phyloP scores from a whole-genome alignment of 2,113 vertebrate species.

The Pseudorasbora parva region DNA sequence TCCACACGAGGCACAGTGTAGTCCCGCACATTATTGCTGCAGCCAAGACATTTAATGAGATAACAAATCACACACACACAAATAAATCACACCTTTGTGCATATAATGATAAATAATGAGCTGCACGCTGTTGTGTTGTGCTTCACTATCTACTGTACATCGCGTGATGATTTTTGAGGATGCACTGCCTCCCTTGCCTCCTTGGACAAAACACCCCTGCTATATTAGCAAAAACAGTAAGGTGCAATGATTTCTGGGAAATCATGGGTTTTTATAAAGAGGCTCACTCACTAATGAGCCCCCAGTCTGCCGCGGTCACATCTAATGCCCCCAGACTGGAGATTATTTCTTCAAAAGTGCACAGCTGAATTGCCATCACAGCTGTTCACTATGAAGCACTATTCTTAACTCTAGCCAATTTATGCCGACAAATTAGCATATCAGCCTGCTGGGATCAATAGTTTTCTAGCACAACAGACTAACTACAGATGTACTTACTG shows the following conservation, averaged over 20 bases:
- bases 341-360: background rate
- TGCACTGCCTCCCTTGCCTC: background rate
- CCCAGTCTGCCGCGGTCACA: background rate
- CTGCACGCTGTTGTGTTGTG: background rate
- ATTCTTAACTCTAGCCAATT: conserved; percentile 4
- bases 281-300: background rate
- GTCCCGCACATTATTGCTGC: conserved; percentile 7
- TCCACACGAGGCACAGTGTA: background rate
- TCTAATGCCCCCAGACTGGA: conserved; percentile 2
- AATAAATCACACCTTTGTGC: conserved; percentile 12
- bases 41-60: conserved; percentile 13
- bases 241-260: background rate
- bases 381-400: background rate
- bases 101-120: background rate
- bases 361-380: background rate
- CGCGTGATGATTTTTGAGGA: background rate
- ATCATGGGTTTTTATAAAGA: conserved; percentile 21
- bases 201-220: background rate
- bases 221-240: background rate
- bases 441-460: conserved; percentile 11
- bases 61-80: conserved; percentile 8
- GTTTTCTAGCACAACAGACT: conserved; percentile 19
- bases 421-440: conserved; percentile 5
- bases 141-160: background rate
- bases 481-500: conserved; percentile 20